Conservation (phyloP, 2,888 invertebrate genomes). For the Deilephila elpenor region DNA sequence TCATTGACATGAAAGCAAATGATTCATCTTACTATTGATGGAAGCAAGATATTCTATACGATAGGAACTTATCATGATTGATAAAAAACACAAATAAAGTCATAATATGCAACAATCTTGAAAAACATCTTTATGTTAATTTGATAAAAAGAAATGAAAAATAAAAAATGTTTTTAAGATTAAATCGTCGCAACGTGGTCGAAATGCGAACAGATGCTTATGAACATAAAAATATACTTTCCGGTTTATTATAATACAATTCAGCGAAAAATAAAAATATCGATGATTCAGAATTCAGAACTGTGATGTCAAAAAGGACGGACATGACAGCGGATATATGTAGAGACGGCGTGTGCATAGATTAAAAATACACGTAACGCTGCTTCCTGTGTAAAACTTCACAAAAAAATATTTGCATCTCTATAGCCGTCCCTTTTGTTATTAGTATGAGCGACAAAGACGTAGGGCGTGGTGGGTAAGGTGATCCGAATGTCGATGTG, state of each 20-base stretch:
- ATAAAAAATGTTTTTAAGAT: not conserved
- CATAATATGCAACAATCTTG: not conserved
- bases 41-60: not conserved
- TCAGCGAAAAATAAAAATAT: not conserved
- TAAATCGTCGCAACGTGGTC: not conserved
- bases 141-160: too few species aligned
- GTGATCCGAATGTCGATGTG: constrained; percentile 51
- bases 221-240: not conserved
- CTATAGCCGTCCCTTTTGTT: not conserved
- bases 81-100: not conserved
- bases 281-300: constrained; percentile 25
- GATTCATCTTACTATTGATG: not conserved
- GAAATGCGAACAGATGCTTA: not conserved
- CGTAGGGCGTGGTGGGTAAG: constrained; percentile 44
- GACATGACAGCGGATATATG: constrained; percentile 40
- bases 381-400: constrained; percentile 18
- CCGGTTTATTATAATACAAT: not conserved
- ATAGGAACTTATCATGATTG: not conserved
- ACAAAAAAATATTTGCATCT: constrained; percentile 32
- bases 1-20: not conserved
- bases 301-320: constrained; percentile 22
- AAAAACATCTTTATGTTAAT: not conserved
- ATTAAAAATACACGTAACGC: constrained; percentile 32
- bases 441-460: not conserved
- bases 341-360: constrained; percentile 40